Evolutionary conservation across 2,113 vertebrate species (phyloP).

Genomic region (Cromileptes altivelis): DNA sequence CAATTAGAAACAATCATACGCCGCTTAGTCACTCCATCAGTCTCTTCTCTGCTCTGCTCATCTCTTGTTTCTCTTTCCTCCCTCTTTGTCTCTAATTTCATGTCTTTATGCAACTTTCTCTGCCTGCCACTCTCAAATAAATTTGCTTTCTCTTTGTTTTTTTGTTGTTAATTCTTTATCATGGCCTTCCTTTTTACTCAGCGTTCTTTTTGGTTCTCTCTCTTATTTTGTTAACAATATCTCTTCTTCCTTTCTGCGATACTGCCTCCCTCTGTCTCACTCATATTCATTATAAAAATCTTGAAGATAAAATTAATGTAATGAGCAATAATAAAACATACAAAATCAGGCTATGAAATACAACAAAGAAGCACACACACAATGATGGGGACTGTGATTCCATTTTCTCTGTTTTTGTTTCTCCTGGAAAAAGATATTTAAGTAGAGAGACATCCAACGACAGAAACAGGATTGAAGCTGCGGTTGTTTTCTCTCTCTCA

Average conservation of each 20-base stretch:
- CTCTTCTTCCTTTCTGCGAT: not conserved
- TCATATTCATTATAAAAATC: not conserved
- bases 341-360: not conserved
- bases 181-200: not conserved
- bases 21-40: conserved; percentile 57
- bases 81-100: conserved; percentile 13
- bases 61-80: not conserved
- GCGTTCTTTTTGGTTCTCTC: not conserved
- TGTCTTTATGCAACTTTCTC: conserved; percentile 9
- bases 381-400: not conserved
- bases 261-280: not conserved
- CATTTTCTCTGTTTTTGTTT: not conserved
- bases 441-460: not conserved
- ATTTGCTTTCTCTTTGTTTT: not conserved
- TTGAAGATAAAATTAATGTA: not conserved
- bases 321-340: not conserved
- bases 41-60: conserved; percentile 19
- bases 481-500: conserved; percentile 8
- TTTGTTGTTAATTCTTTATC: conserved; percentile 1
- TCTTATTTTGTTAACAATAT: not conserved
- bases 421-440: not conserved
- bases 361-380: not conserved
- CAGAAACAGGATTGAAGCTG: not conserved
- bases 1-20: conserved; percentile 73
- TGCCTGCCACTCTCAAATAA: not conserved